Base-by-base conservation (phyloP, 2,797 vertebrate species). In the Nasua narica region DNA sequence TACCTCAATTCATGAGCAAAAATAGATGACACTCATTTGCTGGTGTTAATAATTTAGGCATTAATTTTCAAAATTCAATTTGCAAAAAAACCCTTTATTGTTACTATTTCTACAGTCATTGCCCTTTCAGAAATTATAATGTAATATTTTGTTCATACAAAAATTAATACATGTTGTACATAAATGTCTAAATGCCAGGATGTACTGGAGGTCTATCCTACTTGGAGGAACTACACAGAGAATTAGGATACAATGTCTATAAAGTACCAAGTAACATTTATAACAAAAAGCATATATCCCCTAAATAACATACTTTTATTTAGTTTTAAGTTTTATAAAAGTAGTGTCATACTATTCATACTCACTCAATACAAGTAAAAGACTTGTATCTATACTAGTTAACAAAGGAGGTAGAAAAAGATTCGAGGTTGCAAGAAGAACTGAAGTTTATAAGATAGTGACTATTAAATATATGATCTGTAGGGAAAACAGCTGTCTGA, bases 241-340 rank as follows among this genome's bases (percentile, higher is more conserved):
- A 83, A 90, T 84, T 56, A 87, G 27, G 46, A 95, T 19, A 85
- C 72, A 67, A 86, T 50, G 10, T 72, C 78, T 27, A 72, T 27
- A 86, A 67, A 87, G 35, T 69, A 87, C 6, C 54, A 56, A 58
- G 10, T 46, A 92, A 92, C 18, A 29, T 89, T 87, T 92, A 67
- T 35, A 70, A 79, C 58, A 94, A 1, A 93, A 96, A 97, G 40
- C 25, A 74, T n/a, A 69, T 62, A 86, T 70, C 50, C 27, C 27
- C 7, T 76, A 95, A 92, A 62, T 52, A 85, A 78, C 25, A 72
- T 37, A 72, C 25, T 92, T 83, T 93, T 70, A 18, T 72, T 93
- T 79, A 92, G n/a, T 70, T 93, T 79, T 90, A 43, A 72, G 14
- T 76, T 87, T 96, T 84, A 91, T 70, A 92, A 62, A 96, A 87